phyloP scores from a whole-genome alignment of 2,113 vertebrate genomes.

The Electrona antarctica region DNA sequence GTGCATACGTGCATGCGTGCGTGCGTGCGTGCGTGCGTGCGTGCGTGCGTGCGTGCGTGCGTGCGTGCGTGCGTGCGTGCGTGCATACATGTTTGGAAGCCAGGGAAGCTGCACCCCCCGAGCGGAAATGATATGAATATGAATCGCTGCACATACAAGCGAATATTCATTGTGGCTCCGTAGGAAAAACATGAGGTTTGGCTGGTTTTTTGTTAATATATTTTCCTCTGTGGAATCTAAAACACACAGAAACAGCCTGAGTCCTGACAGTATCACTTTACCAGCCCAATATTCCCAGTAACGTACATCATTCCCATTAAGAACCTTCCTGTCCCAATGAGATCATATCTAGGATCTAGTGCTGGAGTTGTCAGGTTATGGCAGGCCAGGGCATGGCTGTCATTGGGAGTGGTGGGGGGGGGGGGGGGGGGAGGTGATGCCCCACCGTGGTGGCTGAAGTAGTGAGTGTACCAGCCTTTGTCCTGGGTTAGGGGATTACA shows the following conservation, averaged over 20 bases:
- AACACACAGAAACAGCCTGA: background rate
- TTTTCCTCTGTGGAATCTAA: background rate
- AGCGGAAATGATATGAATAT: background rate
- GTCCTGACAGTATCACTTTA: background rate
- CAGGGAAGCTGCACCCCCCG: no score
- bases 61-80: background rate
- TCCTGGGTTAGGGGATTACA: slow-evolving; percentile 82
- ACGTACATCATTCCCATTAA: slow-evolving; percentile 18
- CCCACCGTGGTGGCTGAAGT: slow-evolving; percentile 68
- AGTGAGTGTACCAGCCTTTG: slow-evolving; percentile 75
- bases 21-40: background rate
- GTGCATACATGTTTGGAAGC: background rate
- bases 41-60: background rate
- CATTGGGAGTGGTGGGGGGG: slow-evolving; percentile 23
- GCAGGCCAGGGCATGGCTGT: slow-evolving; percentile 35
- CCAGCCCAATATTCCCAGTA: background rate
- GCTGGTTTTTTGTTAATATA: background rate
- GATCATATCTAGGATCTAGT: slow-evolving; percentile 4
- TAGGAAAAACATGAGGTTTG: background rate
- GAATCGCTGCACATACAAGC: slow-evolving; percentile 1
- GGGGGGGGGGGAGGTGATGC: slow-evolving; percentile 79
- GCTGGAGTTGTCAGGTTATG: slow-evolving; percentile 34
- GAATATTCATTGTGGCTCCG: background rate
- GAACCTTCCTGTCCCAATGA: background rate
- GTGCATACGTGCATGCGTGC: background rate